Evolutionary conservation across 2,113 vertebrate species (phyloP), one percentile per base, ranked within the genome.

Genomic region (Pimephales promelas): DNA sequence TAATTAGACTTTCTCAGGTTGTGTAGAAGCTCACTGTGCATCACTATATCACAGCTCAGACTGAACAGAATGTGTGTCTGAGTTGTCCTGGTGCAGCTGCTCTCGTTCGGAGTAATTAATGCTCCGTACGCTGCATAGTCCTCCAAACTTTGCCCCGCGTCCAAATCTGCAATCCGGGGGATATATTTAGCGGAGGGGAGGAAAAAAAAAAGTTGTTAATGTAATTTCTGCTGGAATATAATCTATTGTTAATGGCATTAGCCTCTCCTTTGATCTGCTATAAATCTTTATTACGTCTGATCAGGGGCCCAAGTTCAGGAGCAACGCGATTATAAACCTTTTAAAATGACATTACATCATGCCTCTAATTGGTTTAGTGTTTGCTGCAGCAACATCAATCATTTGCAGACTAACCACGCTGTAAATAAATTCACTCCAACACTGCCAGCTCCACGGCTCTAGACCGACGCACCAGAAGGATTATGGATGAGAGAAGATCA

Each of bases 261-360:
- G 96, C 93, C 94, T 94, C 95, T 96, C 93, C 95, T 96, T 98
- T 98, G 97, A 97, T 97, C 95, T 94, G 94, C 94, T 94, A 98
- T 97, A 97, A 97, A 98, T 98, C 97, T 98, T 97, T 96, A 97
- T 98, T 97, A 98, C 94, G 95, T 94, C 95, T 96, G 96, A 97
- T 96, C 96, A 94, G 94, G 95, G 95, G 94, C 96, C 96, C 94
- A 43, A 64, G 95, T 97, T 96, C 93, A 96, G 96, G 94, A 97
- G 94, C 96, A 97, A 97, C 96, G 94, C 96, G 97, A 97, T 98
- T 98, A 97, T 95, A 94, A 95, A 95, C 95, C 96, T 97, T 96
- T 98, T 97, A 97, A 98, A 97, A 97, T 97, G 96, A 97, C 96
- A 97, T 98, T 97, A 97, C 96, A 97, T 98, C 97, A 98, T 96